Base-by-base conservation (phyloP, 2,888 invertebrate species). In the Carabus problematicus region DNA sequence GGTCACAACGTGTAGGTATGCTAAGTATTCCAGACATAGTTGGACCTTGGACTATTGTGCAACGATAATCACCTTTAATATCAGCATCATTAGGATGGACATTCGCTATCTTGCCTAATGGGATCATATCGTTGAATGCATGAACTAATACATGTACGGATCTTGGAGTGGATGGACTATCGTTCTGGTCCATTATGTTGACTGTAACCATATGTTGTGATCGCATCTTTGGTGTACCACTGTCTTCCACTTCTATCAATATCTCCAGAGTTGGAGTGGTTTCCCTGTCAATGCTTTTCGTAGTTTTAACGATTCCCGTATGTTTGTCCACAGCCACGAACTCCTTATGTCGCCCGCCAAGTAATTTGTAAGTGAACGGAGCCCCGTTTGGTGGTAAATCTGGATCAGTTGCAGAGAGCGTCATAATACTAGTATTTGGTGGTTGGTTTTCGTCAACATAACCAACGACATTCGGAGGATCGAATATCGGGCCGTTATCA, bases 61-160 rank as follows among this genome's bases (percentile, higher is more conserved):
- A 98, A 76, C 86, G 89, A 78, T 97, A 97, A 76, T 94, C 91
- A 3, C 97, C 97, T 62, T 89, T 88, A n/a, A 88, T 87, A 79
- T 98, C 97, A 0, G 91, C 89, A 83, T 98, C 98, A 77, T 94
- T 92, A 0, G 98, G 98, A 81, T 91, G 93, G 0, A 97, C 92
- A 80, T 95, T 89, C 7, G 95, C 97, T 72, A 98, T 91, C 82
- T 91, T 92, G n/a, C 92, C 92, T 18, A 87, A 79, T 0, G 94
- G 92, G 75, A 91, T 88, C 71, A 87, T 85, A 64, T 89, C 90
- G 76, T 94, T 91, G 76, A 92, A 91, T 0, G 91, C 86, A 77
- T 92, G 89, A 1, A 95, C 89, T 60, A 92, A 82, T 16, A 95
- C 87, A 76, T 93, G 92, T 0, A 93, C 92, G 8, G 91, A 91